Conservation (phyloP, 2,113 vertebrate species). For the Platichthys stellatus region DNA sequence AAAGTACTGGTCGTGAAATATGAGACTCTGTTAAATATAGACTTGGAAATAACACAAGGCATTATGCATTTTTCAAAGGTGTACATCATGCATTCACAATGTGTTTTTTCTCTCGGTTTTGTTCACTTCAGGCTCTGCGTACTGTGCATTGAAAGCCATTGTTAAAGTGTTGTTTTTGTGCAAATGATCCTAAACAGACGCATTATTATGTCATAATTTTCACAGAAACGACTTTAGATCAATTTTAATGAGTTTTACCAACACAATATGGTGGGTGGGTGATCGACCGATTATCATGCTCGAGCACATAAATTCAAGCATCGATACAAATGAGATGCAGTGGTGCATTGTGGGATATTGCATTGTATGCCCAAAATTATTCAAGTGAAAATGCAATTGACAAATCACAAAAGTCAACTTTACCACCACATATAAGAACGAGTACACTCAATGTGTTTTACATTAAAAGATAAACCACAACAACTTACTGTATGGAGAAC, state of each 20-base stretch:
- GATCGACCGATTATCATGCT: background rate
- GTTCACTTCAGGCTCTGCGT: background rate
- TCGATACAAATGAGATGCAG: background rate
- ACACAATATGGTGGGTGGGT: background rate
- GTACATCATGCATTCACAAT: background rate
- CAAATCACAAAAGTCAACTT: no score
- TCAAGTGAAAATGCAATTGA: background rate
- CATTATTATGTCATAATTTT: no score
- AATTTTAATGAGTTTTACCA: background rate
- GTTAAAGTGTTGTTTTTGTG: background rate
- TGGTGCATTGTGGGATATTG: background rate
- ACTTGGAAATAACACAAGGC: constrained; percentile 6
- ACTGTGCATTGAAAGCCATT: background rate
- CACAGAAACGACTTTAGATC: background rate
- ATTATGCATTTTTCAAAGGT: constrained; percentile 5
- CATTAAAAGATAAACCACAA: no score
- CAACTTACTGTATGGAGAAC: no score
- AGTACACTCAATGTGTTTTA: no score
- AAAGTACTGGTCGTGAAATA: constrained; percentile 12
- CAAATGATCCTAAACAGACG: background rate
- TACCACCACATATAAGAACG: no score
- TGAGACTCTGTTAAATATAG: constrained; percentile 25
- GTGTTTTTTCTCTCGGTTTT: background rate
- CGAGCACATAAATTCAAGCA: background rate
- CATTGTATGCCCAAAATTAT: background rate